Conservation (phyloP, 37 sponge, comb jelly and placozoan species). For the Ianthella basta region DNA sequence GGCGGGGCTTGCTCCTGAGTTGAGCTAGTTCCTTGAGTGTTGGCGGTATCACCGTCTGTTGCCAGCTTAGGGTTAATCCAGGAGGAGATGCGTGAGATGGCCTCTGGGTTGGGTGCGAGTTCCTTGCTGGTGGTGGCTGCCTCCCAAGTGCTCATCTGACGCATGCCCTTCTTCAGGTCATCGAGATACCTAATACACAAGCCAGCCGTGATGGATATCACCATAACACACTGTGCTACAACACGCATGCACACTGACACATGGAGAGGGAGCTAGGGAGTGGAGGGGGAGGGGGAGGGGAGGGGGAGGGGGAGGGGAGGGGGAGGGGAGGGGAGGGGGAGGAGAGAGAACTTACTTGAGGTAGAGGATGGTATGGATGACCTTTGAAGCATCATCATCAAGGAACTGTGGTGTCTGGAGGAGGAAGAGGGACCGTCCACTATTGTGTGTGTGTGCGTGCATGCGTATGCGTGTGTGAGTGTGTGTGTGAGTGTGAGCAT, state of each 20-base stretch:
- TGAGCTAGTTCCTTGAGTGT: no score
- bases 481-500: constrained; percentile 59
- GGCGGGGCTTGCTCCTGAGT: no score
- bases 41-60: no score
- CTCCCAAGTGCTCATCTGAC: constrained; percentile 28
- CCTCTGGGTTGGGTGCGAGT: neutral
- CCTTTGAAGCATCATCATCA: neutral
- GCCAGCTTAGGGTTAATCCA: neutral
- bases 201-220: no score
- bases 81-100: neutral
- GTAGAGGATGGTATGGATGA: constrained; percentile 9
- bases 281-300: constrained; percentile 5
- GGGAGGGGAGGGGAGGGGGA: neutral
- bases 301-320: neutral
- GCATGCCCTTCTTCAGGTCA: constrained; percentile 6
- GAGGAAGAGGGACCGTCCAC: neutral
- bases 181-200: constrained; percentile 27
- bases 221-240: neutral
- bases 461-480: constrained; percentile 55
- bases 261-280: neutral
- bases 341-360: constrained; percentile 11
- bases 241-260: neutral
- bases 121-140: neutral
- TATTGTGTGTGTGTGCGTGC: constrained; percentile 47
- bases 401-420: constrained; percentile 4